These are phyloP conservation scores for Tipula lateralis DNA, from an alignment of 2,888 invertebrate species.

Conservation along the genomic window DNA sequence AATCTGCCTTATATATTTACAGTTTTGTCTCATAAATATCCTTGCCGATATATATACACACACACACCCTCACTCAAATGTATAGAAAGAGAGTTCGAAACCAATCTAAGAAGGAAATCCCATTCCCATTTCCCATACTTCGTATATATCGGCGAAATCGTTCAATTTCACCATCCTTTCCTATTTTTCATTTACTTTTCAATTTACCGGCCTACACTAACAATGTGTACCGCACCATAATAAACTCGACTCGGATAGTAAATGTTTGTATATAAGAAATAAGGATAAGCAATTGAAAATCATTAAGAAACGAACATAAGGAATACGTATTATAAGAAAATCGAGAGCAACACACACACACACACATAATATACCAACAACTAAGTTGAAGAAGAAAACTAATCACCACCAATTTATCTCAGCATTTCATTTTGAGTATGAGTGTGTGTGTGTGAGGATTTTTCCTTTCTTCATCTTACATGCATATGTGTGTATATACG, in stretches of 20 bases:
- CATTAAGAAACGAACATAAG: neutral
- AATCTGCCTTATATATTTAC: constrained; percentile 14
- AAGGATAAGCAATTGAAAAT: constrained; percentile 24
- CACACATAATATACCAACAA: neutral
- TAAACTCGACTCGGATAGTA: neutral
- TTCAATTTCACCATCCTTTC: neutral
- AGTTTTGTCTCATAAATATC: constrained; percentile 19
- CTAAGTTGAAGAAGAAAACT: neutral
- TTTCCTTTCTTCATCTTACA: neutral
- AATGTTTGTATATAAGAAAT: neutral
- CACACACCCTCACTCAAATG: too few species aligned
- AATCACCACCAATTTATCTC: constrained; percentile 11
- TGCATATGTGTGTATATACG: neutral
- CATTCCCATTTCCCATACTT: neutral
- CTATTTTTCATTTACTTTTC: constrained; percentile 15
- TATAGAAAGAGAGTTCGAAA: neutral
- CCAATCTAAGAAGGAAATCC: constrained; percentile 7
- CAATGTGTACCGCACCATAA: neutral
- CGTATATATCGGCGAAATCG: neutral
- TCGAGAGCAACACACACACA: neutral
- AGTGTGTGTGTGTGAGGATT: neutral
- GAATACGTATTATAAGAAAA: neutral
- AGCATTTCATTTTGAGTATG: neutral
- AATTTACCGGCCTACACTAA: constrained; percentile 19
- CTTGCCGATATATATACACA: neutral